Percentiles rank a stretch among this genome's conserved stretches.
These are phyloP conservation scores for Ornithoptera alexandrae DNA, from an alignment of 2,888 invertebrate species.

Conservation along the genomic window DNA sequence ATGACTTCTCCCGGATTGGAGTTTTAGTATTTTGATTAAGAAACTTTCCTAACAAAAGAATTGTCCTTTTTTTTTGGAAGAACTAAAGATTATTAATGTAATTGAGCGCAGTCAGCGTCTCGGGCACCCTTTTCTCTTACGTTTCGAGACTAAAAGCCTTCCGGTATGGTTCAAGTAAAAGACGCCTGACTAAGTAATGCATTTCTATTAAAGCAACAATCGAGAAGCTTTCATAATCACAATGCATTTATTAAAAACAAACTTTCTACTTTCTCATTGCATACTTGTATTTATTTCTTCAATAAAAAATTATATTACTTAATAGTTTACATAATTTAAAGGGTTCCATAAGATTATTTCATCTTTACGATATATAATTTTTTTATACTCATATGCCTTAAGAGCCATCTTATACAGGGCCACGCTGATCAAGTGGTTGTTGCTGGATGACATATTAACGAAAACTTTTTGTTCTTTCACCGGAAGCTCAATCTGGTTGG, in stretches of 20 bases:
- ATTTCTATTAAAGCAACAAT: background rate
- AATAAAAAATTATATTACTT: background rate
- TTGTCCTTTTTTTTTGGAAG: slow-evolving; percentile 46
- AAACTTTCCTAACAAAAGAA: slow-evolving; percentile 32
- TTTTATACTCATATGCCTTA: too few species aligned
- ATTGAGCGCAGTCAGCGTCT: slow-evolving; percentile 65
- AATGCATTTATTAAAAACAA: background rate
- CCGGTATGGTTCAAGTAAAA: slow-evolving; percentile 39
- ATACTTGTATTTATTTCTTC: background rate
- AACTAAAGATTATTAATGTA: slow-evolving; percentile 67
- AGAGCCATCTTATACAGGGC: too few species aligned
- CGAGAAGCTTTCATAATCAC: background rate
- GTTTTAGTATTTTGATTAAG: background rate
- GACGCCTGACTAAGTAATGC: background rate
- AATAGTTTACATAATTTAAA: too few species aligned
- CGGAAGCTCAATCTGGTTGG: too few species aligned
- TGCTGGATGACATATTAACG: too few species aligned
- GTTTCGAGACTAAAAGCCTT: slow-evolving; percentile 69
- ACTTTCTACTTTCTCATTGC: background rate
- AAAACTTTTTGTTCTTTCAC: too few species aligned
- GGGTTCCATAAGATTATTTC: too few species aligned
- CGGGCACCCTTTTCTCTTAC: slow-evolving; percentile 69
- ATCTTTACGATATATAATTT: too few species aligned
- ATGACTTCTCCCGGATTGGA: background rate
- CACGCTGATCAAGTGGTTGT: too few species aligned